Percentiles rank a stretch among this genome's conserved stretches.
phyloP scores from a whole-genome alignment of 2,888 invertebrate species.

The Noctuana brunneofusca region DNA sequence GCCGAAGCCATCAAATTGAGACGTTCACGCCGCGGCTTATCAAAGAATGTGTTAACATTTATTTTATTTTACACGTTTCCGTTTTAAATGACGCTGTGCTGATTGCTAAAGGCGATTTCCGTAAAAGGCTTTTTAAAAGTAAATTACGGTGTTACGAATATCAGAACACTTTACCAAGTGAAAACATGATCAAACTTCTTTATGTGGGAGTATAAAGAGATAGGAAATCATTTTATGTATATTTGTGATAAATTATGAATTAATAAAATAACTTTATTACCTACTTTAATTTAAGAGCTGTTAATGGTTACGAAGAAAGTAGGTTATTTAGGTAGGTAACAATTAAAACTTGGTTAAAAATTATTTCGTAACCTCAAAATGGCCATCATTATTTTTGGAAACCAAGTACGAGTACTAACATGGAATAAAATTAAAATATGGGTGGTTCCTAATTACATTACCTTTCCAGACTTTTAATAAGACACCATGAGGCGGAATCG shows the following conservation, averaged over 20 bases:
- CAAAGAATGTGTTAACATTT: conserved; percentile 53
- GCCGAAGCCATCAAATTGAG: conserved; percentile 63
- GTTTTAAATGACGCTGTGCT: conserved; percentile 51
- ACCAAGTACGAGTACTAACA: conserved; percentile 45
- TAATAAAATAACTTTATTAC: background rate
- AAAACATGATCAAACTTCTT: background rate
- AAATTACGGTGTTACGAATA: conserved; percentile 35
- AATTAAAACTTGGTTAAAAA: background rate
- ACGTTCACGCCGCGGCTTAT: conserved; percentile 49
- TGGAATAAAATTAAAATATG: conserved; percentile 59
- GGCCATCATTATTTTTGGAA: conserved; percentile 40
- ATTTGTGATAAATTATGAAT: background rate
- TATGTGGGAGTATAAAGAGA: background rate
- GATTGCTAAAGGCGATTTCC: conserved; percentile 13
- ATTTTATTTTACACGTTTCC: conserved; percentile 51
- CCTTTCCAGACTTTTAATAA: conserved; percentile 50
- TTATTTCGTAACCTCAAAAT: conserved; percentile 17
- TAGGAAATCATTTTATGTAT: background rate
- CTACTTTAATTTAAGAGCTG: background rate
- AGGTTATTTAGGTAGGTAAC: background rate
- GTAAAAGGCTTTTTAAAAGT: conserved; percentile 36
- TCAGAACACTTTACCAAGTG: conserved; percentile 3
- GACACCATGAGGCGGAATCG: conserved; percentile 46
- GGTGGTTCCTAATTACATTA: conserved; percentile 57
- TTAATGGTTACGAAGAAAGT: background rate